Conservation (phyloP, 2,797 vertebrate species). For the Sebastes wilsoni region DNA sequence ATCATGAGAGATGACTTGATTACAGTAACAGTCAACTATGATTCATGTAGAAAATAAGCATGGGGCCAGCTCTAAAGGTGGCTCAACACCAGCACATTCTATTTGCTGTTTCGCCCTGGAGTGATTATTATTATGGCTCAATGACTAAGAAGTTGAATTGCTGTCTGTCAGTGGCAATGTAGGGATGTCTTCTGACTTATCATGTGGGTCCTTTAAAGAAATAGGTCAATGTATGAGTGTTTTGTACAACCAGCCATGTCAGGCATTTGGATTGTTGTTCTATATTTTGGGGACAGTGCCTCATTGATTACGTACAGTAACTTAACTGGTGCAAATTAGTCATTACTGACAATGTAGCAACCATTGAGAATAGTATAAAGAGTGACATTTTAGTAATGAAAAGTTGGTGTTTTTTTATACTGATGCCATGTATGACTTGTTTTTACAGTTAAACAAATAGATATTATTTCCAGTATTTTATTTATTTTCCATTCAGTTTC, state of each 20-base stretch:
- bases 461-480: too few species aligned
- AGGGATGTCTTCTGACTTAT: neutral
- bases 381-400: slow-evolving; percentile 19
- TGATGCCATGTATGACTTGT: neutral
- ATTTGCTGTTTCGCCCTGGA: neutral
- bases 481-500: too few species aligned
- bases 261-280: neutral
- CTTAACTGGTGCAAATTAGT: neutral
- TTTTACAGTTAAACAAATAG: too few species aligned
- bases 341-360: neutral
- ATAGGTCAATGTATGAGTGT: too few species aligned
- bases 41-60: slow-evolving; percentile 45
- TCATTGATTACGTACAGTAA: neutral
- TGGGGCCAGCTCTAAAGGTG: neutral
- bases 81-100: neutral
- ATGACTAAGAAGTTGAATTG: neutral
- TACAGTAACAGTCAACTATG: slow-evolving; percentile 38
- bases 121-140: neutral
- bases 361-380: accelerated
- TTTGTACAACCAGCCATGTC: neutral
- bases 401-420: neutral
- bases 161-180: neutral
- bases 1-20: slow-evolving; percentile 57
- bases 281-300: neutral
- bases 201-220: neutral